Percentiles rank a stretch among this genome's conserved stretches.
These are phyloP conservation scores for Aphelenchoides fujianensis DNA, from an alignment of 1,140 invertebrate genomes.

Conservation along the genomic window DNA sequence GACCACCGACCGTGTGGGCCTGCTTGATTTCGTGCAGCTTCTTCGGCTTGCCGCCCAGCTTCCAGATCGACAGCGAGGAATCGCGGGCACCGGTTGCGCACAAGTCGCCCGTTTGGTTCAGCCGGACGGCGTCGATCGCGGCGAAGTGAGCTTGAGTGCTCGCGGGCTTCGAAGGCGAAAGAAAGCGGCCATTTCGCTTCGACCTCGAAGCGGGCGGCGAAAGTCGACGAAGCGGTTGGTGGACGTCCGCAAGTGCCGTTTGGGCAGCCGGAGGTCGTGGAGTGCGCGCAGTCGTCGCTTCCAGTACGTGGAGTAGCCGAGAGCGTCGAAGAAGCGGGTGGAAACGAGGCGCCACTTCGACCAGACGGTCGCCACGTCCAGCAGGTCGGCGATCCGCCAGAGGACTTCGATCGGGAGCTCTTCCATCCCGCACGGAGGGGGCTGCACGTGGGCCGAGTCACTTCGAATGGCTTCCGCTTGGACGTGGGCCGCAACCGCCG, in stretches of 20 bases:
- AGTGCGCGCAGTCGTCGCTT: not conserved
- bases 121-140: not conserved
- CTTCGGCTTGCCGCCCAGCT: not conserved
- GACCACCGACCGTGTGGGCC: not conserved
- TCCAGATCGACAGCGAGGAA: not conserved
- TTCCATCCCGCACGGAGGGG: constrained; percentile 1
- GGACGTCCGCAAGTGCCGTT: not conserved
- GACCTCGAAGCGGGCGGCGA: not conserved
- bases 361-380: not conserved
- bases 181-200: no score
- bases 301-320: not conserved
- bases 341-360: not conserved
- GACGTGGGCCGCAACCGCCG: no score
- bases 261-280: not conserved
- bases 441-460: no score
- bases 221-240: not conserved
- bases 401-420: not conserved
- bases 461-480: no score
- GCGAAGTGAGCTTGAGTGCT: constrained; percentile 1
- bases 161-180: not conserved
- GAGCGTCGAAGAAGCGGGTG: not conserved
- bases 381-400: not conserved
- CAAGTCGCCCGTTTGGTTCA: not conserved
- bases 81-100: not conserved
- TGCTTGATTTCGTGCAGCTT: constrained; percentile 10